A percentile compares a stretch with the other conserved stretches of the same genome.
phyloP scores from a whole-genome alignment of 2,113 vertebrate genomes.

The Seriola dumerili region DNA sequence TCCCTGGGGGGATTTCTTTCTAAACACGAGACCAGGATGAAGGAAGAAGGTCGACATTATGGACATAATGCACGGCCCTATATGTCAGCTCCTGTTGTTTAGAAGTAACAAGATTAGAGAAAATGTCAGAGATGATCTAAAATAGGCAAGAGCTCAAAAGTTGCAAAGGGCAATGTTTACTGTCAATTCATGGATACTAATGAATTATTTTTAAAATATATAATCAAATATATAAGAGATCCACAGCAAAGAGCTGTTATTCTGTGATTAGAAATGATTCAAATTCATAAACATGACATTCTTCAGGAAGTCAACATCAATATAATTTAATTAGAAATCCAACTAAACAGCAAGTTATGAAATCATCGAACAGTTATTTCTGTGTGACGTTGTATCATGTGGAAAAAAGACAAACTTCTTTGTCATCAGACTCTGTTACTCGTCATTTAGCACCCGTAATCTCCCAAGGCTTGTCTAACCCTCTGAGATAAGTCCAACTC shows the following conservation, averaged over 20 bases:
- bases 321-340: background rate
- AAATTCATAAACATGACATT: background rate
- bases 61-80: background rate
- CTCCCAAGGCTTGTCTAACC: constrained; percentile 44
- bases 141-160: constrained; percentile 3
- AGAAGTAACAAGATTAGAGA: constrained; percentile 19
- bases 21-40: constrained; percentile 19
- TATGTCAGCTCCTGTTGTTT: background rate
- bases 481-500: constrained; percentile 55
- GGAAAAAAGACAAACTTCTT: background rate
- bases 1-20: constrained; percentile 44
- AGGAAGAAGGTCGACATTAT: background rate
- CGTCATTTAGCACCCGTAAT: constrained; percentile 68
- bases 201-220: background rate
- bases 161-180: background rate
- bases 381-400: background rate
- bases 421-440: constrained; percentile 40
- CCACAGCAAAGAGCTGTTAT: constrained; percentile 2
- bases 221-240: constrained; percentile 6
- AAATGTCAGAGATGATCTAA: constrained; percentile 15
- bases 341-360: constrained; percentile 18
- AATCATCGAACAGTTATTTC: background rate
- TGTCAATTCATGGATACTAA: background rate
- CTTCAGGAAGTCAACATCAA: background rate
- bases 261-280: constrained; percentile 17